Evolutionary conservation across 2,888 invertebrate genomes (phyloP).

Genomic region (Cheilosia soror): DNA sequence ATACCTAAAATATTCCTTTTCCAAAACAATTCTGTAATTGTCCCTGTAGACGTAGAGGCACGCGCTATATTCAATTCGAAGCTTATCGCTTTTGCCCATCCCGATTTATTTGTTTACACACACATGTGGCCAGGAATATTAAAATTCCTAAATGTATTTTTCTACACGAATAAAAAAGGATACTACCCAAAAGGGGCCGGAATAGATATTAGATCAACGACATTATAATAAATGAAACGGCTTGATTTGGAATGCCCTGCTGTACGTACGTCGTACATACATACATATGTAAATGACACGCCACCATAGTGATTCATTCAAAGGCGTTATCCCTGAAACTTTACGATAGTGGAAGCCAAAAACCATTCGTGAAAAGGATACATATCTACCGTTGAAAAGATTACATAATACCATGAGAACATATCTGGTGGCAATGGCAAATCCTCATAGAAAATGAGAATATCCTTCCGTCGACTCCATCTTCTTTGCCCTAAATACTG

Average conservation of each 20-base stretch:
- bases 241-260: constrained; percentile 36
- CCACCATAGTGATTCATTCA: constrained; percentile 40
- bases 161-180: not conserved
- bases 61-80: not conserved
- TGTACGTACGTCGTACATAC: not conserved
- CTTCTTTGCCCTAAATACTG: constrained; percentile 33
- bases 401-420: constrained; percentile 59
- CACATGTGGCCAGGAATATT: constrained; percentile 18
- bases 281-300: not conserved
- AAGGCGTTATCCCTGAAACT: constrained; percentile 50
- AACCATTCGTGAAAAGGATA: constrained; percentile 38
- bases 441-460: constrained; percentile 63
- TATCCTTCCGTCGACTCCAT: constrained; percentile 49
- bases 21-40: constrained; percentile 5
- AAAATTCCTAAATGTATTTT: constrained; percentile 19
- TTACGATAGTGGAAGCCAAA: constrained; percentile 52
- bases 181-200: not conserved
- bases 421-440: constrained; percentile 49
- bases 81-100: not conserved
- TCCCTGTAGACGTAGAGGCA: not conserved
- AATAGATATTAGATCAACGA: constrained; percentile 51
- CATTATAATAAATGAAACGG: constrained; percentile 52
- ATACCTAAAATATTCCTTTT: not conserved
- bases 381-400: constrained; percentile 23
- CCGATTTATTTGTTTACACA: not conserved